Conservation (phyloP, 2,113 vertebrate genomes). For the Pristiophorus japonicus region DNA sequence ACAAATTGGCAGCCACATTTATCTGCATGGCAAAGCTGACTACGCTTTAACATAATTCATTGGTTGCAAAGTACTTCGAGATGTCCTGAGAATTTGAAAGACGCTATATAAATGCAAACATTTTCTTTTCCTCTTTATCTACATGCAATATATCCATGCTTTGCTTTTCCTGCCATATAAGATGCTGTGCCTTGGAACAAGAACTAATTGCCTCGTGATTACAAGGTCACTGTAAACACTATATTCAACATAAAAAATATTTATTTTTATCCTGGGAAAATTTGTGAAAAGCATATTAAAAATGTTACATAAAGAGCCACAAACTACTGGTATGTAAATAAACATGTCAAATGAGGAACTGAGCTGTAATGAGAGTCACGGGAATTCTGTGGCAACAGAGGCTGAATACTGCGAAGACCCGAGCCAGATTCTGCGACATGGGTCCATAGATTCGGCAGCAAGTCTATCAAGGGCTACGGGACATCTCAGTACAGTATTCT, state of each 20-base stretch:
- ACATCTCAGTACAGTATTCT: background rate
- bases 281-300: background rate
- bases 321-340: background rate
- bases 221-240: background rate
- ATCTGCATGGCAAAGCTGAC: background rate
- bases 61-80: background rate
- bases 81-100: background rate
- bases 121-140: background rate
- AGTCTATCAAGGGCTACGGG: background rate
- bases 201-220: background rate
- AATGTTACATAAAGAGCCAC: background rate
- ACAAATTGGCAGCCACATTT: background rate
- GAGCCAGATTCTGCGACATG: background rate
- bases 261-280: constrained; percentile 12
- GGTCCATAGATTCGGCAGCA: background rate
- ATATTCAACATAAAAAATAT: background rate
- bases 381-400: background rate
- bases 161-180: background rate
- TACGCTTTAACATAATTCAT: background rate
- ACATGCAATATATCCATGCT: background rate
- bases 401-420: background rate
- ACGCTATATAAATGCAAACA: background rate
- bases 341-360: background rate
- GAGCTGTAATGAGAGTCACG: background rate
- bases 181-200: background rate